phyloP scores from a whole-genome alignment of 1,140 invertebrate genomes.

The Lepeophtheirus salmonis region DNA sequence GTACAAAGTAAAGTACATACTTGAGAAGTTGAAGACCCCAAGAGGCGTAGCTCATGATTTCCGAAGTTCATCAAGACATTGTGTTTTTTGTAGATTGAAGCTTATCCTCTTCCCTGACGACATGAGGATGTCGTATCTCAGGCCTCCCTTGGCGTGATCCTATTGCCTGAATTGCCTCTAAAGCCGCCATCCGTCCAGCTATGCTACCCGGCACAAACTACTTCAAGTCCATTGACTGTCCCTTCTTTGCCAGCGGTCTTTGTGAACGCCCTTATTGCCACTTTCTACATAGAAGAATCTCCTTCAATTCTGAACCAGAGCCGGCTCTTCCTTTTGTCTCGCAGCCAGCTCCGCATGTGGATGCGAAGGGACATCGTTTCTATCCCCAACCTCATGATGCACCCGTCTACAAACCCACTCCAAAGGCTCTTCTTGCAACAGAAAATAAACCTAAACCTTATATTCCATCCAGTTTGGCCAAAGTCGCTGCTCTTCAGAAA shows the following conservation, averaged over 20 bases:
- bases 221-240: neutral
- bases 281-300: neutral
- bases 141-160: too few relatives aligned
- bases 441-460: neutral
- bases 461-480: neutral
- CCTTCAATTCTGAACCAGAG: neutral
- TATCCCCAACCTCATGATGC: neutral
- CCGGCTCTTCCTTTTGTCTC: neutral
- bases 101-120: too few relatives aligned
- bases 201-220: neutral
- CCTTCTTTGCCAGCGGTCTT: neutral
- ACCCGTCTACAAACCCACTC: neutral
- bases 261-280: neutral
- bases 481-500: neutral
- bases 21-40: too few relatives aligned
- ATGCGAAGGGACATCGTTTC: neutral
- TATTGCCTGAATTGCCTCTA: too few relatives aligned
- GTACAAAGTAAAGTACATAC: too few relatives aligned
- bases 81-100: too few relatives aligned
- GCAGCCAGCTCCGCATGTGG: neutral
- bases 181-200: too few relatives aligned
- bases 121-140: too few relatives aligned
- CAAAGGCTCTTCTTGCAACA: neutral
- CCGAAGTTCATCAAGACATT: too few relatives aligned
- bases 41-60: too few relatives aligned